A percentile compares a stretch with the other conserved stretches of the same genome.
Conservation (phyloP, 2,888 invertebrate genomes). For the Nemoura dubitans region DNA sequence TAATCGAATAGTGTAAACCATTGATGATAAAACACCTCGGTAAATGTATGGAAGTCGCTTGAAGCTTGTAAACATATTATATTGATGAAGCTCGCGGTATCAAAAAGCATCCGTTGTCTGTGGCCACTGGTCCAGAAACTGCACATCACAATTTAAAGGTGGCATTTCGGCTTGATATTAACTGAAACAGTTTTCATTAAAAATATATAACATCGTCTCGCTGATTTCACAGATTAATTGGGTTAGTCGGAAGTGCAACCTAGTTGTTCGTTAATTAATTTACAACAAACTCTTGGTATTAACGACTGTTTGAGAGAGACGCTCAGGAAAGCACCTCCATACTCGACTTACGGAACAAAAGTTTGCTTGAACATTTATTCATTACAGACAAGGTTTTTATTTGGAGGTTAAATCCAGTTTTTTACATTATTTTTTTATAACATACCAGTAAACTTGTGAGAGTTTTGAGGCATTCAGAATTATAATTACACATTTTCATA, state of each 20-base stretch:
- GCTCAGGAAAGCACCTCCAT: background rate
- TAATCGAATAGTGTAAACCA: background rate
- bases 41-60: too few relatives aligned
- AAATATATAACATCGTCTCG: background rate
- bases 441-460: too few relatives aligned
- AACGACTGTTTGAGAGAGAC: background rate
- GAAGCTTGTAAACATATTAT: too few relatives aligned
- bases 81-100: too few relatives aligned
- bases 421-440: background rate
- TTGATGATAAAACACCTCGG: background rate
- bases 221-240: slow-evolving; percentile 13
- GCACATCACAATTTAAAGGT: background rate
- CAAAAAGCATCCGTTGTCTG: background rate
- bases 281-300: background rate
- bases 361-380: background rate
- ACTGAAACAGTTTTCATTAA: background rate
- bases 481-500: background rate
- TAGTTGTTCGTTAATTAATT: slow-evolving; percentile 22
- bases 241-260: slow-evolving; percentile 33
- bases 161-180: background rate
- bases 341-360: background rate
- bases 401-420: background rate
- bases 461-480: background rate
- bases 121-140: background rate
- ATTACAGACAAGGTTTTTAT: background rate